These are phyloP conservation scores for Chlorodrepanis virens DNA, from an alignment of 2,113 vertebrate species.

Conservation along the genomic window DNA sequence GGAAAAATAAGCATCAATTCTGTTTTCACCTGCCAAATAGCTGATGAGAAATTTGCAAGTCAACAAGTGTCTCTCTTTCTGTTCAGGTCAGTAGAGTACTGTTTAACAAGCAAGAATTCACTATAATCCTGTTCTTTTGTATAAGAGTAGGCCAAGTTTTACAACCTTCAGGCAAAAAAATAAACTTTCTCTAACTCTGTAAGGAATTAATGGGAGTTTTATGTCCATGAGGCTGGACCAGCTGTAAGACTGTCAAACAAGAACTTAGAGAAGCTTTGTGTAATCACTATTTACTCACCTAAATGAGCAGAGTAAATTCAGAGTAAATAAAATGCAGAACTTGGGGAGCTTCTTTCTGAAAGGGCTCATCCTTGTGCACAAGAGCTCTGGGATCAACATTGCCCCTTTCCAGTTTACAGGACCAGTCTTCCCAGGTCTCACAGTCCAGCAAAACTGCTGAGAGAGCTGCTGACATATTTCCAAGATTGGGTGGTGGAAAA, in stretches of 20 bases:
- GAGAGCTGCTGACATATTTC: neutral
- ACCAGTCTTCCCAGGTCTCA: neutral
- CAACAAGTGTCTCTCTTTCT: neutral
- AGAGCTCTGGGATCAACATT: neutral
- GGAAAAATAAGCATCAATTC: neutral
- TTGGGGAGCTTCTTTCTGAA: neutral
- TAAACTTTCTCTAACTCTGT: neutral
- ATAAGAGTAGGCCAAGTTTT: neutral
- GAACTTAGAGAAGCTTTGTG: neutral
- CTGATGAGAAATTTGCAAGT: neutral
- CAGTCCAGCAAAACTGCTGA: neutral
- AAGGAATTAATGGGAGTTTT: neutral
- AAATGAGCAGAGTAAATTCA: neutral
- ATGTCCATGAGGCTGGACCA: neutral
- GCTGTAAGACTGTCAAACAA: neutral
- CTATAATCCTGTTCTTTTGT: neutral
- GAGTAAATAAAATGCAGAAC: neutral
- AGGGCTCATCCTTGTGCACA: neutral
- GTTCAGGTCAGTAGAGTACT: neutral
- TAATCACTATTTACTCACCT: neutral
- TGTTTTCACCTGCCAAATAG: neutral
- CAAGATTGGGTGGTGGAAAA: constrained; percentile 9
- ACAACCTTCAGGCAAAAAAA: neutral
- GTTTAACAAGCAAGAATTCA: neutral
- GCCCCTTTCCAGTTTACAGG: neutral